Evolutionary conservation across 1,140 invertebrate genomes (phyloP).

Genomic region (Oryctes rhinoceros): DNA sequence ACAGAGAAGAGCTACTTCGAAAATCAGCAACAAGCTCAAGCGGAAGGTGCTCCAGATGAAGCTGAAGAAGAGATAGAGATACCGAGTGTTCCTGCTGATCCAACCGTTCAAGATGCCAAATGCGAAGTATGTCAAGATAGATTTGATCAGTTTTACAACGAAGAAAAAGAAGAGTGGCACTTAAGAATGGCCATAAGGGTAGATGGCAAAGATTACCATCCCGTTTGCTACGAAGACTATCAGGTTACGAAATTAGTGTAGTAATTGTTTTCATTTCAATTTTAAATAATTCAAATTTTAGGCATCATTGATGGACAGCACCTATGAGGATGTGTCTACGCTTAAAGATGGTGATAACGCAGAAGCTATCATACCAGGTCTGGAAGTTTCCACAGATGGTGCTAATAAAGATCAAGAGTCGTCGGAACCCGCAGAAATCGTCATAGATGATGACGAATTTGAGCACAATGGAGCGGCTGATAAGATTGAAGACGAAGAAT

Average conservation of each 20-base stretch:
- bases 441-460: conserved; percentile 51
- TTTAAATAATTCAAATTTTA: conserved; percentile 43
- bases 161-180: conserved; percentile 97
- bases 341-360: conserved; percentile 48
- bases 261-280: conserved; percentile 7
- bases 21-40: conserved; percentile 68
- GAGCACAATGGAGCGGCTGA: conserved; percentile 55
- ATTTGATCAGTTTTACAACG: conserved; percentile 94
- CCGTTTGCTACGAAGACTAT: conserved; percentile 88
- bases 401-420: conserved; percentile 47
- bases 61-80: conserved; percentile 64
- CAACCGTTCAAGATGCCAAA: conserved; percentile 65
- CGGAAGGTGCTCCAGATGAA: conserved; percentile 61
- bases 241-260: conserved; percentile 68
- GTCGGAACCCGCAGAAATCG: conserved; percentile 36
- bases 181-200: conserved; percentile 81
- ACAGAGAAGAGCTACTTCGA: conserved; percentile 90
- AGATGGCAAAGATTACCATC: conserved; percentile 87
- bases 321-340: conserved; percentile 47
- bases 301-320: conserved; percentile 54
- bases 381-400: conserved; percentile 51
- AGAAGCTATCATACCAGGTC: conserved; percentile 44
- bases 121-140: conserved; percentile 91
- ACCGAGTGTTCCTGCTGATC: conserved; percentile 70
- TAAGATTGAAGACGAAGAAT: conserved; percentile 63